These are phyloP conservation scores for Ambastaia sidthimunki DNA, from an alignment of 2,797 vertebrate genomes.

Conservation along the genomic window DNA sequence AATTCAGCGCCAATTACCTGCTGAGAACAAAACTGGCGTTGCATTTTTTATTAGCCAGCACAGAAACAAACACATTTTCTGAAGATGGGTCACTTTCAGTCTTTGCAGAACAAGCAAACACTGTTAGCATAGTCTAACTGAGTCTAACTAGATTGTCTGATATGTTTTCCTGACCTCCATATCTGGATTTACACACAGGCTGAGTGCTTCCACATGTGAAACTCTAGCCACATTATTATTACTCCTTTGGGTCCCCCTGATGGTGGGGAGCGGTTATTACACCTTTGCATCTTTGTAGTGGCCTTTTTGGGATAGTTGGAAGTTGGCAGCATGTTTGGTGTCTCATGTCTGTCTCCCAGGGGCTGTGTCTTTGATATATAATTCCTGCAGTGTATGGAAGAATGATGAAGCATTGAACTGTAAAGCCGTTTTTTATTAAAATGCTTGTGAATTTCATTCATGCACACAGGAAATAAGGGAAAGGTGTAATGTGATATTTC, in stretches of 20 bases:
- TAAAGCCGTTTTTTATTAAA: slow-evolving; percentile 48
- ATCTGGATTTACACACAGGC: slow-evolving; percentile 40
- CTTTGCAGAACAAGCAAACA: slow-evolving; percentile 44
- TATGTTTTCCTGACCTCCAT: slow-evolving; percentile 48
- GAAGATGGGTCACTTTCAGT: slow-evolving; percentile 17
- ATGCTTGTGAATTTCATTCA: slow-evolving; percentile 25
- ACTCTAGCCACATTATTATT: slow-evolving; percentile 3
- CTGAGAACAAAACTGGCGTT: slow-evolving; percentile 10
- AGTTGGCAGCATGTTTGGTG: slow-evolving; percentile 43
- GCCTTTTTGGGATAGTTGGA: slow-evolving; percentile 12
- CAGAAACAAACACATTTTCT: not conserved
- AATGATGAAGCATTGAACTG: slow-evolving; percentile 20
- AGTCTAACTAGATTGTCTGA: slow-evolving; percentile 44
- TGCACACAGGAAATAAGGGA: slow-evolving; percentile 42
- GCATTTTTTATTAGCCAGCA: not conserved
- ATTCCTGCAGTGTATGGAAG: slow-evolving; percentile 19
- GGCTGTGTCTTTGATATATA: slow-evolving; percentile 57
- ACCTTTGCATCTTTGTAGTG: not conserved
- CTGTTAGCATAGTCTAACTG: slow-evolving; percentile 23
- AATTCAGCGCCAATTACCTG: slow-evolving; percentile 1
- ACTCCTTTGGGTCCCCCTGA: slow-evolving; percentile 62
- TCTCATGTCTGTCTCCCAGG: slow-evolving; percentile 23
- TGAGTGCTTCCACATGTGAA: slow-evolving; percentile 73
- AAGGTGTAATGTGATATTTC: slow-evolving; percentile 35
- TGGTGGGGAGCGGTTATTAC: slow-evolving; percentile 55